Evolutionary conservation across 2,797 vertebrate species (phyloP), one percentile per base, ranked within the genome.

Genomic region (Orientallactaga sibirica): DNA sequence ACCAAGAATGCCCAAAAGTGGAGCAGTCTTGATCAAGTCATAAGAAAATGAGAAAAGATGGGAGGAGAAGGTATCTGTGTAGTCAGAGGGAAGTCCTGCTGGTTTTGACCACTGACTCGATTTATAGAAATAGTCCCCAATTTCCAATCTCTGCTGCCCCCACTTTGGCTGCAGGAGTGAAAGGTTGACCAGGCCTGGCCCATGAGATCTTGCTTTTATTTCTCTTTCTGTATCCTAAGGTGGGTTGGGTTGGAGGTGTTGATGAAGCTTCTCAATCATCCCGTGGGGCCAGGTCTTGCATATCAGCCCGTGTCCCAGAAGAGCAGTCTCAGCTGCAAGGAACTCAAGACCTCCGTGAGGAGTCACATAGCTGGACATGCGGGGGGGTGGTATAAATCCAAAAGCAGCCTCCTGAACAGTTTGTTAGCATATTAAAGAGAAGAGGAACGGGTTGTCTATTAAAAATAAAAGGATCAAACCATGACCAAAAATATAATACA

Each of bases 111-210:
- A 12, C 80, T 22, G 9, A 11, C 15, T 18, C 58, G 18, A 58
- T 20, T 22, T 12, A 10, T 10, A 74, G 7, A 37, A 9, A 37
- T 70, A 27, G 25, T 24, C 2, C 25, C 62, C 7, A 11, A 14
- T 5, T 0, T 68, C n/a, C 1, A 33, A 2, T 29, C 1, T 27
- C 20, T 43, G 2, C 3, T 14, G 25, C 27, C 8, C n/a, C 58
- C 24, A 19, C 37, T 58, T 25, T n/a, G 41, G 41, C 4, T 37
- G 5, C 25, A 16, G 16, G 52, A 20, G 20, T 33, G 19, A 29
- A 3, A 29, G 27, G 2, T 18, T 88, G 37, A 79, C 68, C 25
- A 24, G 58, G 24, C 24, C 58, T 70, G 87, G 64, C 16, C 85
- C 81, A n/a, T 90, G 64, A 55, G 52, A 3, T 18, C 2, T 74